A percentile compares a stretch with the other conserved stretches of the same genome.
Evolutionary conservation across 2,888 invertebrate genomes (phyloP).

Genomic region (Aricia artaxerxes): DNA sequence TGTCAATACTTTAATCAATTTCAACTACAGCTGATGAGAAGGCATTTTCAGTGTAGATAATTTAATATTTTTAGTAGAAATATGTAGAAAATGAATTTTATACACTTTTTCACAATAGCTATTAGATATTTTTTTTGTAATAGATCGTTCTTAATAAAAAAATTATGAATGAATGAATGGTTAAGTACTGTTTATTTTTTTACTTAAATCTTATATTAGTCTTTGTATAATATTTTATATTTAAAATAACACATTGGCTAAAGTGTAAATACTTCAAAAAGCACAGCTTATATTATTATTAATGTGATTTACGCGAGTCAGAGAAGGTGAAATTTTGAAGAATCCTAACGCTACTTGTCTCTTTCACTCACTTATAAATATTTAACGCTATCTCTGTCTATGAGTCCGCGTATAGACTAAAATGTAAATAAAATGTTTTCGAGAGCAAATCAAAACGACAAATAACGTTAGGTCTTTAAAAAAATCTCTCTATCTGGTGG

Average conservation of each 20-base stretch:
- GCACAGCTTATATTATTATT: background rate
- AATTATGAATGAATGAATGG: slow-evolving; percentile 35
- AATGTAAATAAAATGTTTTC: no score
- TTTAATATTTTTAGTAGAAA: background rate
- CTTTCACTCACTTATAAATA: no score
- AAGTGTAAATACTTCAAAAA: slow-evolving; percentile 38
- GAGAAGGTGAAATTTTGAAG: no score
- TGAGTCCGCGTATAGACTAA: no score
- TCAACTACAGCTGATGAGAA: no score
- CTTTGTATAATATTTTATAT: slow-evolving; percentile 3
- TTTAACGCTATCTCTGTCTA: no score
- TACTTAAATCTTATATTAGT: slow-evolving; percentile 51
- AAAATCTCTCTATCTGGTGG: no score
- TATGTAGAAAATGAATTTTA: background rate
- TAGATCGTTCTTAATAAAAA: slow-evolving; percentile 12
- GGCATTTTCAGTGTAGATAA: background rate
- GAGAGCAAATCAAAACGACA: no score
- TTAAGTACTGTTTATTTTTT: slow-evolving; percentile 53
- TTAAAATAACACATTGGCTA: slow-evolving; percentile 29
- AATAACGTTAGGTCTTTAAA: no score
- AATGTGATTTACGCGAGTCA: no score
- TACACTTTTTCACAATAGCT: background rate
- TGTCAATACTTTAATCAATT: no score
- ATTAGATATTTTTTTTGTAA: background rate
- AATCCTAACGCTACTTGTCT: no score